phyloP scores from a whole-genome alignment of 2,888 invertebrate genomes.

The Aporophyla lueneburgensis region DNA sequence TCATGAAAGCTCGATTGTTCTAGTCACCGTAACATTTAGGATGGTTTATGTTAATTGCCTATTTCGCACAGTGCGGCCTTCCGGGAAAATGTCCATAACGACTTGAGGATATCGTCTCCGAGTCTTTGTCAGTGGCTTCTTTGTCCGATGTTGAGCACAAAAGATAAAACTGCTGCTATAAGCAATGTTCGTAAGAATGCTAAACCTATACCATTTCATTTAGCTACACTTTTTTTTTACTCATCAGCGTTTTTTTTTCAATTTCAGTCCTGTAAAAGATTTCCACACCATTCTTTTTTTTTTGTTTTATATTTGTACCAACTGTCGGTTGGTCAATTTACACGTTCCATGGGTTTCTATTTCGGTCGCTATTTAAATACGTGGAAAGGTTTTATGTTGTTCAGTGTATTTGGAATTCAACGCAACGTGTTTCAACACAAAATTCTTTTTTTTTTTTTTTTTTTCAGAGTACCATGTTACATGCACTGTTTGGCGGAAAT shows the following conservation, averaged over 20 bases:
- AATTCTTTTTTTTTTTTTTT: no score
- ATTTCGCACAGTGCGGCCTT: neutral
- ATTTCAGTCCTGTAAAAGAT: neutral
- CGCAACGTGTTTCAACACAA: no score
- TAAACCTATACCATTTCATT: neutral
- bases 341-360: neutral
- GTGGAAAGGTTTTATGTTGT: neutral
- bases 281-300: neutral
- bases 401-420: slow-evolving; percentile 20
- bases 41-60: slow-evolving; percentile 12
- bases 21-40: slow-evolving; percentile 43
- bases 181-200: neutral
- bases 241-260: no score
- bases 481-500: neutral
- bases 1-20: slow-evolving; percentile 9
- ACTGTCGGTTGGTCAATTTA: neutral
- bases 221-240: neutral
- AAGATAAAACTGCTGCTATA: neutral
- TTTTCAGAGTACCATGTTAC: neutral
- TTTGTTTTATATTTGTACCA: neutral
- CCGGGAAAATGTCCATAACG: no score
- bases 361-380: neutral
- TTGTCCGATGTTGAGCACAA: neutral
- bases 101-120: no score
- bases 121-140: slow-evolving; percentile 25